Percentiles rank a stretch among this genome's conserved stretches.
Evolutionary conservation across 2,113 vertebrate genomes (phyloP).

Genomic region (Poicephalus gulielmi): DNA sequence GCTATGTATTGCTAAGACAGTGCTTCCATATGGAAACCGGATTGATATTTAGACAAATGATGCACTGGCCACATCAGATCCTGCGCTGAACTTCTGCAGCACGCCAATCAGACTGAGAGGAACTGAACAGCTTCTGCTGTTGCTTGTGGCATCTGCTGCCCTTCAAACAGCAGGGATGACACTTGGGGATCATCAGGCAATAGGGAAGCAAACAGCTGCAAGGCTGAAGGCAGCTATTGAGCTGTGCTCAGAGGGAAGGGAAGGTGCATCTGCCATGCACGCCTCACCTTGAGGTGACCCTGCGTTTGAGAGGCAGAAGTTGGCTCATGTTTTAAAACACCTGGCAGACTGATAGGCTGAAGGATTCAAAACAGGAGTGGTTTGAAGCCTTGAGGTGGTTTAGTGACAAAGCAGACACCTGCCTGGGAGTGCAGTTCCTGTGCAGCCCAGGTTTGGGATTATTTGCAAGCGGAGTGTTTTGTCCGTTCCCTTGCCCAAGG

Average conservation of each 20-base stretch:
- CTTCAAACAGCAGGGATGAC: background rate
- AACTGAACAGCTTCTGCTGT: background rate
- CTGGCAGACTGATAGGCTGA: background rate
- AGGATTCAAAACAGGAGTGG: background rate
- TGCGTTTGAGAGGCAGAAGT: background rate
- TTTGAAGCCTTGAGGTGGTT: background rate
- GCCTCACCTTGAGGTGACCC: background rate
- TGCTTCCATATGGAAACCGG: background rate
- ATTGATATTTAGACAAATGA: background rate
- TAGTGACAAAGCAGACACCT: conserved; percentile 48
- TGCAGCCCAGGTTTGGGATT: conserved; percentile 25
- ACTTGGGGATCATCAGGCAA: accelerated
- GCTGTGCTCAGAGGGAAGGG: background rate
- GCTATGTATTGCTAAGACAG: background rate
- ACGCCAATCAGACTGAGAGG: background rate
- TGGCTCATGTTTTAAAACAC: background rate
- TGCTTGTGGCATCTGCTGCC: background rate
- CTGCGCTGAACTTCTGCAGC: background rate
- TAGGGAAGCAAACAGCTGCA: background rate
- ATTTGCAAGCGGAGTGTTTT: conserved; percentile 24
- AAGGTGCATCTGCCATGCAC: background rate
- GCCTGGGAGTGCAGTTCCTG: background rate
- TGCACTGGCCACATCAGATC: background rate
- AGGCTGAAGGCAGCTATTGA: background rate
- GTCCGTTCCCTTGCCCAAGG: conserved; percentile 45